These are phyloP conservation scores for Prionace glauca DNA, from an alignment of 2,797 vertebrate species.

Conservation along the genomic window DNA sequence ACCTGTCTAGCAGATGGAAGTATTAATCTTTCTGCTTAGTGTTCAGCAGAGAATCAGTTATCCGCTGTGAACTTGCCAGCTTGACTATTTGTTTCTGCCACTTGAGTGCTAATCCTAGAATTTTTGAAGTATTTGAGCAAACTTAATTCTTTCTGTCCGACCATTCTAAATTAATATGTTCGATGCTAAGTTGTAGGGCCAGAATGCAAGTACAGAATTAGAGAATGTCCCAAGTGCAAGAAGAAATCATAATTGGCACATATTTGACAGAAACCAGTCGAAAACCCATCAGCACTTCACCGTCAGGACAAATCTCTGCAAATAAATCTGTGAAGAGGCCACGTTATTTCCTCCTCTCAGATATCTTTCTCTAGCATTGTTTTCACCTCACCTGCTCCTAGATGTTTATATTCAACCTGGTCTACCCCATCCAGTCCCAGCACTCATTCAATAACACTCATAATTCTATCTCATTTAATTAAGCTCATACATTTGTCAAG, in stretches of 20 bases:
- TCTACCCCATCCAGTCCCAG: not conserved
- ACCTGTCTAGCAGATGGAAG: not conserved
- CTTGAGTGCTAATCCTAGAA: not conserved
- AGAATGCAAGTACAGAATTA: not conserved
- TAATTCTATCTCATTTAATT: not conserved
- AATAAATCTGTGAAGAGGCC: not conserved
- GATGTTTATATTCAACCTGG: not conserved
- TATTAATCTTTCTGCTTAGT: conserved; percentile 2
- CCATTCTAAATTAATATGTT: not conserved
- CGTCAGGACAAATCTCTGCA: not conserved
- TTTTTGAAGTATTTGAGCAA: not conserved
- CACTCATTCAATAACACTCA: not conserved
- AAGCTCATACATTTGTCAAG: no score
- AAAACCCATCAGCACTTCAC: not conserved
- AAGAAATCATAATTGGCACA: not conserved
- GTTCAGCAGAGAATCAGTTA: conserved; percentile 10
- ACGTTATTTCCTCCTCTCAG: not conserved
- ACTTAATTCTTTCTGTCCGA: not conserved
- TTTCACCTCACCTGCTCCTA: not conserved
- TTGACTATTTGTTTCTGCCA: not conserved
- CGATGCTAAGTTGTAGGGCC: not conserved
- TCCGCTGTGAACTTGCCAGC: not conserved
- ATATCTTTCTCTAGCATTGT: not conserved
- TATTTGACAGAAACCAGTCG: not conserved
- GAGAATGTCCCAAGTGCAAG: not conserved